phyloP scores from a whole-genome alignment of 2,888 invertebrate genomes.

The Drosophila seclusa region DNA sequence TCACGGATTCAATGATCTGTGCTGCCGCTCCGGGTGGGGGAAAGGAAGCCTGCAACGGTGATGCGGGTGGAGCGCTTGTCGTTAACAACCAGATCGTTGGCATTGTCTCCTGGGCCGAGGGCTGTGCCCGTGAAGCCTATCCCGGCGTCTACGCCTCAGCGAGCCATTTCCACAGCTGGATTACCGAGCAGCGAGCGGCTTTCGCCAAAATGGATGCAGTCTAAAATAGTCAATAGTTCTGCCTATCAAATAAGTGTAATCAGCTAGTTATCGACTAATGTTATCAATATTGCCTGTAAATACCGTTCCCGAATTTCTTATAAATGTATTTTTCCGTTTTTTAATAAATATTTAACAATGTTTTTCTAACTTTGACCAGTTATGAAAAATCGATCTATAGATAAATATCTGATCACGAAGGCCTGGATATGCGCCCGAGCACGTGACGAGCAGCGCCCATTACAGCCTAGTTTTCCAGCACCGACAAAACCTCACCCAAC shows the following conservation, averaged over 20 bases:
- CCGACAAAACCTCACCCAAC: too few relatives aligned
- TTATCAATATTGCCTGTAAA: background rate
- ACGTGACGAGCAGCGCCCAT: too few relatives aligned
- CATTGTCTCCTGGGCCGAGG: slow-evolving; percentile 77
- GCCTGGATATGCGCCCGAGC: too few relatives aligned
- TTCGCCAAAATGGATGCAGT: background rate
- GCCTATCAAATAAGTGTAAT: background rate
- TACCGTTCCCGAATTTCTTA: background rate
- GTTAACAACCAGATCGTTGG: slow-evolving; percentile 53
- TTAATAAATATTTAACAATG: background rate
- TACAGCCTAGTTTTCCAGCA: too few relatives aligned
- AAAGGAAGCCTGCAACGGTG: slow-evolving; percentile 75
- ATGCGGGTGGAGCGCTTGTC: slow-evolving; percentile 72
- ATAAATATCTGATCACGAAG: too few relatives aligned
- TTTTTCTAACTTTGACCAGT: background rate
- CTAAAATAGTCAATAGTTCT: background rate
- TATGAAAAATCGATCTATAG: too few relatives aligned
- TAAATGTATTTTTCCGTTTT: background rate
- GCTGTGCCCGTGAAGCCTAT: slow-evolving; percentile 66
- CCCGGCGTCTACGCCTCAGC: slow-evolving; percentile 75
- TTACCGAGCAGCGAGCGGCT: slow-evolving; percentile 37
- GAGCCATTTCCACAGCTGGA: slow-evolving; percentile 57
- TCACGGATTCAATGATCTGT: slow-evolving; percentile 72
- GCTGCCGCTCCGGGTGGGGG: slow-evolving; percentile 66
- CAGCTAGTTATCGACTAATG: background rate